Conservation (phyloP, 2,797 vertebrate genomes). For the Scomberomorus guttatus region DNA sequence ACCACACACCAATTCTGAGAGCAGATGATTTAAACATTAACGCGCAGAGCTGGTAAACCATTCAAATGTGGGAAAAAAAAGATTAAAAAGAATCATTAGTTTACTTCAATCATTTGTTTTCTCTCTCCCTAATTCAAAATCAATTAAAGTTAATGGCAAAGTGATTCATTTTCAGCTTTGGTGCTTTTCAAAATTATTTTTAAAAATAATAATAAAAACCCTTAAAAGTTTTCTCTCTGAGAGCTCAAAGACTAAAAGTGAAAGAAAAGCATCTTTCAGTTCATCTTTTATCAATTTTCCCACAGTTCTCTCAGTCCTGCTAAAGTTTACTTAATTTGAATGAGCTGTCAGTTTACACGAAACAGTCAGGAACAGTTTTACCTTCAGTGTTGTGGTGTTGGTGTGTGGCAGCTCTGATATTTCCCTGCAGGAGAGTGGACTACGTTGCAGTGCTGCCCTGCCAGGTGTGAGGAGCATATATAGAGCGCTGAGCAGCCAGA, state of each 20-base stretch:
- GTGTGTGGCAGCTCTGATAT: slow-evolving; percentile 51
- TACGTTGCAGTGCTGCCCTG: slow-evolving; percentile 52
- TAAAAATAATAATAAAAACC: not conserved
- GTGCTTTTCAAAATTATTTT: not conserved
- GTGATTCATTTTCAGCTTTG: not conserved
- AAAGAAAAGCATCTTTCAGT: slow-evolving; percentile 5
- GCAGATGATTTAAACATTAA: slow-evolving; percentile 71
- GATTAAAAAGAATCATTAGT: not conserved
- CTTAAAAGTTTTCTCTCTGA: not conserved
- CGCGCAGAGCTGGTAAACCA: slow-evolving; percentile 34
- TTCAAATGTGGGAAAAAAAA: not conserved
- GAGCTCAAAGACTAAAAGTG: slow-evolving; percentile 8
- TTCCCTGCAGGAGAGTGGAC: slow-evolving; percentile 67
- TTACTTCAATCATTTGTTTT: slow-evolving; percentile 26
- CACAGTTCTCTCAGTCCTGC: not conserved
- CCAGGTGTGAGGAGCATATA: slow-evolving; percentile 88
- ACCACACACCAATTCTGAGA: slow-evolving; percentile 55
- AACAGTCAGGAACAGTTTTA: slow-evolving; percentile 55
- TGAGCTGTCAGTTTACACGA: slow-evolving; percentile 21
- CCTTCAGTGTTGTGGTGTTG: slow-evolving; percentile 68
- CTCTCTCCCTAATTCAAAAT: slow-evolving; percentile 8
- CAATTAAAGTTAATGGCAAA: not conserved
- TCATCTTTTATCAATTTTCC: not conserved
- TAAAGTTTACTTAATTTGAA: not conserved
- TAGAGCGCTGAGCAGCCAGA: slow-evolving; percentile 82